Base-by-base conservation (phyloP, 2,113 vertebrate genomes). In the Coturnix japonica region DNA sequence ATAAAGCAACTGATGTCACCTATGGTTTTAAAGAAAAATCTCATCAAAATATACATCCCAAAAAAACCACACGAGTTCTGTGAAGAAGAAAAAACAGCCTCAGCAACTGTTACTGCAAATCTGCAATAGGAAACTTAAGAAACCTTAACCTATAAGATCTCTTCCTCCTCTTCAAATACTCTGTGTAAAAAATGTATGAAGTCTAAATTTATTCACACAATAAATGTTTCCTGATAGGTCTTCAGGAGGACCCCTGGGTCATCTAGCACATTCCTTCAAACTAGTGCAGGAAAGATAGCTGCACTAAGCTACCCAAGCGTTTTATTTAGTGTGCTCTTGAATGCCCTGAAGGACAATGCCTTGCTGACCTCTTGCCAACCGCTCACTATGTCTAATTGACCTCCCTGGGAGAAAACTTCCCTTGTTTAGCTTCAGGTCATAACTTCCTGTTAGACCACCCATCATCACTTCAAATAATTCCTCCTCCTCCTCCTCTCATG, bases 291-390 rank as follows among this genome's bases (percentile, higher is more conserved):
- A 47, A 84, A 63, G 31, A 9, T 31, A 18, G 13, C 11, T 8
- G 12, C 33, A 19, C 75, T 43, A 23, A 64, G 64, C 35, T 35
- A 43, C n/a, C 3, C 0, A 7, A 25, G 26, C 4, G 5, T 49
- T 88, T 69, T 20, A 51, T 14, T 35, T 1, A 14, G n/a, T 2
- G 10, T 70, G 4, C 60, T 51, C 60, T 4, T 10, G 39, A 46
- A 35, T 3, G 13, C 15, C 15, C 30, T 21, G 26, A 74, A 44
- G 49, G 57, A 31, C 0, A 1, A 21, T 0, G 1, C 16, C 39
- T 64, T 30, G 7, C 53, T 63, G 67, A 69, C 20, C 60, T 51
- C 61, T 20, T 33, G 37, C 49, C 67, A 67, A 79, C 59, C 4
- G 0, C 17, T 69, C 19, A 22, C 67, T 22, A 4, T 80, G 51